phyloP scores from a whole-genome alignment of 2,888 invertebrate genomes.

The Drosophila birchii region DNA sequence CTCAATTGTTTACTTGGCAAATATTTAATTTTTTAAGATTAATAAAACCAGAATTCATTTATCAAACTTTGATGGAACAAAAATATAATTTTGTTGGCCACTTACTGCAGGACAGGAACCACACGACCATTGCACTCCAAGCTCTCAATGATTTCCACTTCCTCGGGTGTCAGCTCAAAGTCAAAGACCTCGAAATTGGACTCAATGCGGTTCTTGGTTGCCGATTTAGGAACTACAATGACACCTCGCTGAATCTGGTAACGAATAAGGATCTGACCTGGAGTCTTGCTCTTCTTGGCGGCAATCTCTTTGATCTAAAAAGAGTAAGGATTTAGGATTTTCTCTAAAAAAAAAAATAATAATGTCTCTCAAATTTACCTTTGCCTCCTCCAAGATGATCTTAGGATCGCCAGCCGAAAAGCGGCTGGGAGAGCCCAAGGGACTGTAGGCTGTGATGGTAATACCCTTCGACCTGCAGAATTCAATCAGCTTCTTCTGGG shows the following conservation, averaged over 20 bases:
- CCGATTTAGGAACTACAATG: conserved; percentile 93
- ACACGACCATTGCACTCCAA: conserved; percentile 90
- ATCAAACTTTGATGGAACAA: too few relatives aligned
- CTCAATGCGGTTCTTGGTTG: conserved; percentile 89
- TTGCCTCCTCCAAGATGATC: conserved; percentile 86
- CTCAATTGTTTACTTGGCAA: neutral
- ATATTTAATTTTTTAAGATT: conserved; percentile 4
- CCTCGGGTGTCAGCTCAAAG: conserved; percentile 89
- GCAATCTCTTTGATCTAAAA: conserved; percentile 87
- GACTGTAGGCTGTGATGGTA: conserved; percentile 92
- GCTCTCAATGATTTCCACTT: conserved; percentile 88
- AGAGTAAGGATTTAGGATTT: neutral
- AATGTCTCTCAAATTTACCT: conserved; percentile 22
- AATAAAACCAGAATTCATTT: too few relatives aligned
- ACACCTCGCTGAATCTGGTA: conserved; percentile 89
- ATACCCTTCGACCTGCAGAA: conserved; percentile 89
- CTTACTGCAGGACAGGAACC: conserved; percentile 29
- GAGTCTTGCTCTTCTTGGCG: conserved; percentile 87
- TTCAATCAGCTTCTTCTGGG: conserved; percentile 88
- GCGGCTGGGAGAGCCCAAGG: conserved; percentile 92
- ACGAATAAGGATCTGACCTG: conserved; percentile 88
- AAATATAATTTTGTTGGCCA: too few relatives aligned
- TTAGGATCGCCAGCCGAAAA: conserved; percentile 87
- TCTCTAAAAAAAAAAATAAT: conserved; percentile 47
- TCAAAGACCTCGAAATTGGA: conserved; percentile 91